phyloP scores from a whole-genome alignment of 2,797 vertebrate species.

The Petrocephalus schoutedeni region DNA sequence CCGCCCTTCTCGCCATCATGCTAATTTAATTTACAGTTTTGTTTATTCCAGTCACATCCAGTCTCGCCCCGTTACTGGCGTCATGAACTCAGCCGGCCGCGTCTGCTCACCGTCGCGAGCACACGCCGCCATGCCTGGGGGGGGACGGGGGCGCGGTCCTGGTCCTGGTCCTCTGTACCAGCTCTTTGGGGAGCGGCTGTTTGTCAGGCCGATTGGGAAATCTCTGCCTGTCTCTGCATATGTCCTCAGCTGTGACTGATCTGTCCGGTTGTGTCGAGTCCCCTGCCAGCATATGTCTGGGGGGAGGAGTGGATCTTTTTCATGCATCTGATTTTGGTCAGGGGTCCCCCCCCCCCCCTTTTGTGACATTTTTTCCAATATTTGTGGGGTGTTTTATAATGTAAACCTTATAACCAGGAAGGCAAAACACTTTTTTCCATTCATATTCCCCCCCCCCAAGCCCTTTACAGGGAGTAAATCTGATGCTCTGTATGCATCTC shows the following conservation, averaged over 20 bases:
- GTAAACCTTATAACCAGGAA: conserved; percentile 3
- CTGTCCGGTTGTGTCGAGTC: conserved; percentile 17
- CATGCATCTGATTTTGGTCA: conserved; percentile 29
- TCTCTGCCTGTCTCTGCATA: conserved; percentile 37
- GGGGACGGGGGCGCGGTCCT: conserved; percentile 20
- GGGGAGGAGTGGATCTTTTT: conserved; percentile 19
- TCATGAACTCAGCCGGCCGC: neutral
- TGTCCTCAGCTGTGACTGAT: conserved; percentile 35
- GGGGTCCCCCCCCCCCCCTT: neutral
- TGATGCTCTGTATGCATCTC: neutral
- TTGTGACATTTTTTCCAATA: conserved; percentile 19
- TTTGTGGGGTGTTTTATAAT: conserved; percentile 12
- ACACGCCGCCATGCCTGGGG: conserved; percentile 38
- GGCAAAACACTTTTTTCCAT: neutral
- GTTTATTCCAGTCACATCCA: conserved; percentile 6
- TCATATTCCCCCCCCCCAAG: neutral
- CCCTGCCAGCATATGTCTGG: conserved; percentile 27
- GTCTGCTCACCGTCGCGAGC: conserved; percentile 40
- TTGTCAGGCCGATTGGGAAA: conserved; percentile 43
- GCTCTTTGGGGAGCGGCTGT: conserved; percentile 22
- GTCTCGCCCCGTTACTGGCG: neutral
- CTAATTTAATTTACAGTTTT: conserved; percentile 20
- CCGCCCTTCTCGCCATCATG: neutral
- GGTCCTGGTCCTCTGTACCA: neutral
- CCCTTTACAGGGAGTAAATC: neutral